These are phyloP conservation scores for Drosophila suboccidentalis DNA, from an alignment of 2,888 invertebrate species.

Conservation along the genomic window DNA sequence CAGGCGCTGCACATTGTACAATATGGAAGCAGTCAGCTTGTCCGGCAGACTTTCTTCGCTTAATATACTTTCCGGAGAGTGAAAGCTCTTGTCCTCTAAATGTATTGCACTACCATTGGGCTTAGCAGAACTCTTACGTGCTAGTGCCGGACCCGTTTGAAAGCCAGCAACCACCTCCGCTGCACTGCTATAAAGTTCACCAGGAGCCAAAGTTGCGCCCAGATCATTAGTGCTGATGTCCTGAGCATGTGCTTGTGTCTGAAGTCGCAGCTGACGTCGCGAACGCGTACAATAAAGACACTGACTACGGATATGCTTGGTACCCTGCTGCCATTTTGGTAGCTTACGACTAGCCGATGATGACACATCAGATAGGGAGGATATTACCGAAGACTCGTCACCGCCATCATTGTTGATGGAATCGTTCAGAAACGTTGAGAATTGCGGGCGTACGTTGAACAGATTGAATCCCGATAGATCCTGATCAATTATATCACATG, in stretches of 20 bases:
- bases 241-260: constrained; percentile 17
- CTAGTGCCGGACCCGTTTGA: constrained; percentile 58
- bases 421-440: constrained; percentile 78
- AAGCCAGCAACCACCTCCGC: constrained; percentile 71
- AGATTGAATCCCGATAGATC: constrained; percentile 83
- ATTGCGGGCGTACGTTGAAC: constrained; percentile 80
- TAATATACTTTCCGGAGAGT: constrained; percentile 85
- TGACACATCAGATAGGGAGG: constrained; percentile 86
- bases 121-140: constrained; percentile 37
- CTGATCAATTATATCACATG: constrained; percentile 84
- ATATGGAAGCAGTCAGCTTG: constrained; percentile 86
- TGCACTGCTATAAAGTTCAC: constrained; percentile 72
- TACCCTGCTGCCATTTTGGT: constrained; percentile 78
- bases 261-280: constrained; percentile 73
- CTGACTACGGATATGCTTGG: constrained; percentile 83
- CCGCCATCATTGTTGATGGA: constrained; percentile 83
- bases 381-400: constrained; percentile 85
- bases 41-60: constrained; percentile 85
- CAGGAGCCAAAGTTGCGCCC: constrained; percentile 46
- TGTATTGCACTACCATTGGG: constrained; percentile 56
- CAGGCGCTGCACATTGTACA: constrained; percentile 91
- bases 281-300: constrained; percentile 84
- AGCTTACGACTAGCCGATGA: constrained; percentile 84
- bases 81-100: constrained; percentile 83
- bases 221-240: constrained; percentile 35